phyloP scores from a whole-genome alignment of 2,888 invertebrate species.

The Poecilus cupreus region DNA sequence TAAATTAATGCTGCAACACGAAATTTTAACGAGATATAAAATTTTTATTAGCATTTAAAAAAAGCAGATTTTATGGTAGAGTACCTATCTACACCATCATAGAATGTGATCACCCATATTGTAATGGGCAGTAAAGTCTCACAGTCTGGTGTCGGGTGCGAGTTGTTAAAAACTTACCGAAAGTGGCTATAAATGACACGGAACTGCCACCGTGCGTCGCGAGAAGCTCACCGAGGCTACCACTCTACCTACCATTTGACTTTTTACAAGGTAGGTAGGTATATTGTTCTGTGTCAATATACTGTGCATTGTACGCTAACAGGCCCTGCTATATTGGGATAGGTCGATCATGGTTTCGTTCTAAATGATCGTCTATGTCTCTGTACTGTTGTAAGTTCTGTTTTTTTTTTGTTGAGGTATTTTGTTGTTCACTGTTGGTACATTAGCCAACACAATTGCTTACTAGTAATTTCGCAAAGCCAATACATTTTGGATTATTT shows the following conservation, averaged over 20 bases:
- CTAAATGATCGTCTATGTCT: background rate
- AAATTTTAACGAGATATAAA: slow-evolving; percentile 55
- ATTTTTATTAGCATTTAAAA: slow-evolving; percentile 49
- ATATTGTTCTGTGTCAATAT: background rate
- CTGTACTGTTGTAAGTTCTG: background rate
- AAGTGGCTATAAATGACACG: slow-evolving; percentile 60
- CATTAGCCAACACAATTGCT: too few species aligned
- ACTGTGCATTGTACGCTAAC: background rate
- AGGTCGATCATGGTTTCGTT: slow-evolving; percentile 16
- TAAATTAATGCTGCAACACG: slow-evolving; percentile 52
- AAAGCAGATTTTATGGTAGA: slow-evolving; percentile 53
- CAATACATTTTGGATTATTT: too few species aligned
- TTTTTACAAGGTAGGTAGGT: background rate
- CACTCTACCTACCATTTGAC: background rate
- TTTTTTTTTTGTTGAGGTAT: background rate
- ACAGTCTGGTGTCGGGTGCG: slow-evolving; percentile 48
- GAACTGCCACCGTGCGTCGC: slow-evolving; percentile 46
- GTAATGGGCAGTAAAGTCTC: slow-evolving; percentile 40
- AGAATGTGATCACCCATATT: slow-evolving; percentile 51
- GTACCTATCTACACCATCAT: slow-evolving; percentile 19
- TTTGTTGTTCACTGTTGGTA: too few species aligned
- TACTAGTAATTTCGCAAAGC: too few species aligned
- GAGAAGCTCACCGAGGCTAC: background rate
- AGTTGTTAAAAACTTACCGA: slow-evolving; percentile 57
- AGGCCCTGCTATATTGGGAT: slow-evolving; percentile 20